Evolutionary conservation across 1,140 invertebrate genomes (phyloP).

Genomic region (Rhyacophila brunnea): DNA sequence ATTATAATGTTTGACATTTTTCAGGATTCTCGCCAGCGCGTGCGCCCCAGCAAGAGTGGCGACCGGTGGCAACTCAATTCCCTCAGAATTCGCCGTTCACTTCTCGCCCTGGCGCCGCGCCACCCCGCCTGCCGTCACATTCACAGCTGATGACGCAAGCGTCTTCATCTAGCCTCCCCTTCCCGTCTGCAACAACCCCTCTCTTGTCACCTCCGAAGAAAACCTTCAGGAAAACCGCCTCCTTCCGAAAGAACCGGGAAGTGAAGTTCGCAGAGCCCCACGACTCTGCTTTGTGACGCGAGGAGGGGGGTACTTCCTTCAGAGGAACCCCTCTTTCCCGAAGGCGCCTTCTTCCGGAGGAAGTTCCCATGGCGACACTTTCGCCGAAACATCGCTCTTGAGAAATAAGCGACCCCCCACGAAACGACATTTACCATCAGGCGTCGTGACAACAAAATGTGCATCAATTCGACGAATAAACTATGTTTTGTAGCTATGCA

Average conservation of each 20-base stretch:
- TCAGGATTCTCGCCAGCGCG: not conserved
- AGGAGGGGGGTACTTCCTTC: constrained; percentile 45
- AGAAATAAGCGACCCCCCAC: constrained; percentile 3
- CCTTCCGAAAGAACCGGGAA: constrained; percentile 50
- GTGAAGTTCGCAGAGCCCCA: constrained; percentile 56
- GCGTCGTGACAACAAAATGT: no score
- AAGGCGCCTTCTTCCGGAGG: constrained; percentile 39
- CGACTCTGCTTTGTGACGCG: constrained; percentile 31
- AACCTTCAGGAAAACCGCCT: constrained; percentile 41
- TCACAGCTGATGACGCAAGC: constrained; percentile 44
- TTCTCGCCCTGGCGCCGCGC: constrained; percentile 34
- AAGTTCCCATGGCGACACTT: constrained; percentile 15
- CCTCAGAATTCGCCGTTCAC: constrained; percentile 60
- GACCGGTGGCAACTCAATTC: constrained; percentile 64
- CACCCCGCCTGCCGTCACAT: constrained; percentile 28
- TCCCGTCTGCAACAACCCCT: constrained; percentile 33
- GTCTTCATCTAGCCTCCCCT: constrained; percentile 46
- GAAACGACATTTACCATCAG: no score
- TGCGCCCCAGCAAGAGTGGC: constrained; percentile 55
- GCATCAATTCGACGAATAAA: no score
- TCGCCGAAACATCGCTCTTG: constrained; percentile 19
- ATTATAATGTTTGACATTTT: not conserved
- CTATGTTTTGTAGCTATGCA: no score
- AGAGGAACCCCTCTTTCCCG: constrained; percentile 46
- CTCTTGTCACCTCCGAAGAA: constrained; percentile 41